Conservation (phyloP, 2,888 invertebrate species). For the Pelosia muscerda region DNA sequence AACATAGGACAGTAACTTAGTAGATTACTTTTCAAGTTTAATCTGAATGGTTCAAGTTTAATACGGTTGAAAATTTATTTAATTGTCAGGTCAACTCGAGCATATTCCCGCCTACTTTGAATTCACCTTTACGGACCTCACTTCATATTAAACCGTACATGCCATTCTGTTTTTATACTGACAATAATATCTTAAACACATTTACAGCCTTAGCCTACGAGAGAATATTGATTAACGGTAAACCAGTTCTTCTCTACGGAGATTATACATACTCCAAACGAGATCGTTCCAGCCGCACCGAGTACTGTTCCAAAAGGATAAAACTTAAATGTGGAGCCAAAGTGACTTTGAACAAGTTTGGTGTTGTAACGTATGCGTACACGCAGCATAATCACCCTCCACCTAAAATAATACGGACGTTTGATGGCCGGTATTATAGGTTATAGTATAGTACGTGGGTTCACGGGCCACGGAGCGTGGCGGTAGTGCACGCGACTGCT, state of each 20-base stretch:
- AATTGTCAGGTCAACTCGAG: no score
- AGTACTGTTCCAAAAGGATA: constrained; percentile 21
- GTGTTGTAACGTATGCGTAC: constrained; percentile 27
- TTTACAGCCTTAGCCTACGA: constrained; percentile 8
- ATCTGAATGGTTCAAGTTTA: no score
- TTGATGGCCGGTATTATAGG: constrained; percentile 14
- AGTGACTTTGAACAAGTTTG: constrained; percentile 20
- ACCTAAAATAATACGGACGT: constrained; percentile 20
- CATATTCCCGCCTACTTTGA: no score
- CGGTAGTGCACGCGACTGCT: no score
- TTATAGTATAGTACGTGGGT: not conserved
- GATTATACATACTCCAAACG: constrained; percentile 20
- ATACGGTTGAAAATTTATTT: no score
- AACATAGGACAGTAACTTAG: no score
- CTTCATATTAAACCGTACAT: not conserved
- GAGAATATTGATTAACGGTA: constrained; percentile 12
- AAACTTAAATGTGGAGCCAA: constrained; percentile 18
- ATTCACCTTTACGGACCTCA: no score
- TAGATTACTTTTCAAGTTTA: no score
- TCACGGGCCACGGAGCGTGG: no score
- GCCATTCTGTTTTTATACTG: not conserved
- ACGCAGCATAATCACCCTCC: constrained; percentile 49
- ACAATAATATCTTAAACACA: not conserved
- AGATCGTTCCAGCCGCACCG: constrained; percentile 7
- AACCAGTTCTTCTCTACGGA: constrained; percentile 14